Conservation (phyloP, 2,888 invertebrate genomes). For the Spodoptera exigua region DNA sequence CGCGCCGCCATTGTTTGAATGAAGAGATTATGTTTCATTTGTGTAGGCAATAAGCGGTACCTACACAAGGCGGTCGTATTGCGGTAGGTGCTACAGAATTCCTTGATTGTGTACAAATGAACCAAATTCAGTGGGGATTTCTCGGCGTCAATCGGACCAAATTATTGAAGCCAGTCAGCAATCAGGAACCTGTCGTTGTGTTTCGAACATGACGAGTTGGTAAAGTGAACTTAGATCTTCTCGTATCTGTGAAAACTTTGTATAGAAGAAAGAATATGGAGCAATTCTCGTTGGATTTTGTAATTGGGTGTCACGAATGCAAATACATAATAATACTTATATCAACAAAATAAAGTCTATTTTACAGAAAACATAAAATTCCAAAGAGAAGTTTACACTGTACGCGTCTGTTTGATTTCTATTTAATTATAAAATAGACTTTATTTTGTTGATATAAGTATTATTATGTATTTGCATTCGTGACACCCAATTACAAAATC, state of each 20-base stretch:
- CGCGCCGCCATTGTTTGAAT: constrained; percentile 66
- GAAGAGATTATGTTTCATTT: constrained; percentile 60
- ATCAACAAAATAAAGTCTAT: not conserved
- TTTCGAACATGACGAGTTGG: constrained; percentile 39
- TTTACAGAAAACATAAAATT: constrained; percentile 1
- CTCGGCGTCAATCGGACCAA: constrained; percentile 72
- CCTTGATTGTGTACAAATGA: constrained; percentile 67
- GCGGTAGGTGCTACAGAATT: constrained; percentile 48
- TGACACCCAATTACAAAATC: no score
- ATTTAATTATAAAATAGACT: no score
- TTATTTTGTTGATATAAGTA: no score
- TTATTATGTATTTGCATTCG: no score
- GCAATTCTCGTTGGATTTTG: not conserved
- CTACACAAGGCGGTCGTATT: constrained; percentile 24
- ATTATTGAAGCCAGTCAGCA: constrained; percentile 72
- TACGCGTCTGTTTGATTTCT: constrained; percentile 4
- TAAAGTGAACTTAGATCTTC: constrained; percentile 16
- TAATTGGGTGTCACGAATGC: not conserved
- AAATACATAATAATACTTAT: not conserved
- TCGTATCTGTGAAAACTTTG: not conserved
- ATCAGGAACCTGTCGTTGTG: constrained; percentile 69
- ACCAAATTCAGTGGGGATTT: constrained; percentile 66
- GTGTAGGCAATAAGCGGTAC: constrained; percentile 22
- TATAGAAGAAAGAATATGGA: not conserved
- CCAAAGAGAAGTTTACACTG: not conserved